Conservation (phyloP, 2,797 vertebrate species). For the Epinephelus coioides region DNA sequence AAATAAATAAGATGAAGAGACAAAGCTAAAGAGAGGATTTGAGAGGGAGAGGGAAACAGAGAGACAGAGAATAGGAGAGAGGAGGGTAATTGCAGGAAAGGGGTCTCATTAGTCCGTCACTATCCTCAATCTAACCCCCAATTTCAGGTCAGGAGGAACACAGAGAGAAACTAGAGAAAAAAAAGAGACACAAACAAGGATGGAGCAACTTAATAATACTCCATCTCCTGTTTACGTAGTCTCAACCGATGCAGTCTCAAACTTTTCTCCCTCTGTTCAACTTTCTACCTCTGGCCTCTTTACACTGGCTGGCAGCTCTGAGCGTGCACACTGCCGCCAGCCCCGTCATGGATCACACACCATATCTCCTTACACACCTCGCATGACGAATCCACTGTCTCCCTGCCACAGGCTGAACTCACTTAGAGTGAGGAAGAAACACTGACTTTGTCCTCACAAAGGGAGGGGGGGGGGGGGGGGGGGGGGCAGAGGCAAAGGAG, state of each 20-base stretch:
- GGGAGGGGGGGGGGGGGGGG: too few species aligned
- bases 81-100: slow-evolving; percentile 82
- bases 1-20: slow-evolving; percentile 47
- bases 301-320: slow-evolving; percentile 60
- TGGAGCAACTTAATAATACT: slow-evolving; percentile 48
- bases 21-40: slow-evolving; percentile 55
- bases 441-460: slow-evolving; percentile 52
- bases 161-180: slow-evolving; percentile 34
- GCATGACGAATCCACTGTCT: slow-evolving; percentile 68
- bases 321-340: slow-evolving; percentile 51
- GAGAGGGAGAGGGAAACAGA: slow-evolving; percentile 53
- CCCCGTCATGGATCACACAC: slow-evolving; percentile 72
- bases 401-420: slow-evolving; percentile 65
- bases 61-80: slow-evolving; percentile 55
- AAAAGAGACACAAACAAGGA: slow-evolving; percentile 44
- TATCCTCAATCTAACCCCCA: slow-evolving; percentile 77
- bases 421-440: slow-evolving; percentile 36
- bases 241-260: slow-evolving; percentile 43
- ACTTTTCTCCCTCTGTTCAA: slow-evolving; percentile 62
- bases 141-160: slow-evolving; percentile 71
- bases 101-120: slow-evolving; percentile 81
- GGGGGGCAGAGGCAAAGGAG: slow-evolving; percentile 5
- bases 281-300: slow-evolving; percentile 68
- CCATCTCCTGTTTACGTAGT: slow-evolving; percentile 38
- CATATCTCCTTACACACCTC: slow-evolving; percentile 78